These are phyloP conservation scores for Montipora sp. DNA, from an alignment of 64 coral and sea anemone genomes.

Conservation along the genomic window DNA sequence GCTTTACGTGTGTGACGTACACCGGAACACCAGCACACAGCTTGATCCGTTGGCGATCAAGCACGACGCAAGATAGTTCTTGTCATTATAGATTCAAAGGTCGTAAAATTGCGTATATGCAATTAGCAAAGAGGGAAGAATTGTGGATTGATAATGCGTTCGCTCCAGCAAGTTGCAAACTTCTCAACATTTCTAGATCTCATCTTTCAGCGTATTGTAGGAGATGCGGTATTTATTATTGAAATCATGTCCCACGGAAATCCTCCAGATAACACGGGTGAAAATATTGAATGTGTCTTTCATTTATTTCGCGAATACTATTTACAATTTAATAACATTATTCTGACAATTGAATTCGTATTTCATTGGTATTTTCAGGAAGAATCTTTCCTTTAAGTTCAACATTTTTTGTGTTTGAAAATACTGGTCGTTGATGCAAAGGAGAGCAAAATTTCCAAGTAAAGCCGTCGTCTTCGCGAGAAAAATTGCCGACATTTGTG, in stretches of 20 bases:
- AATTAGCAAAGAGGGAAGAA: neutral
- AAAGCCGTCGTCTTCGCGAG: neutral
- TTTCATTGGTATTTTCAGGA: neutral
- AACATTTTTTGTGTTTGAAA: neutral
- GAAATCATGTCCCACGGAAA: neutral
- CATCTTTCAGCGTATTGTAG: neutral
- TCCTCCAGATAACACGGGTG: neutral
- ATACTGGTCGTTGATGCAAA: neutral
- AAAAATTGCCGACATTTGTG: neutral
- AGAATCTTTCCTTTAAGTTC: neutral
- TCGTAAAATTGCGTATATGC: neutral
- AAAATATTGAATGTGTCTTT: neutral
- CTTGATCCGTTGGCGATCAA: constrained; percentile 19
- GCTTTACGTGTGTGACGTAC: neutral
- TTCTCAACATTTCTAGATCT: neutral
- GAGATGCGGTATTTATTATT: neutral
- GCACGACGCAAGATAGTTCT: neutral
- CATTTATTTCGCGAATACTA: constrained; percentile 48
- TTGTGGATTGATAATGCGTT: neutral
- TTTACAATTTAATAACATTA: constrained; percentile 34
- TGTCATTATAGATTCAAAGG: neutral
- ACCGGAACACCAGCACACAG: neutral
- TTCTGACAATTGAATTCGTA: neutral
- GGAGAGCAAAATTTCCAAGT: too few species aligned
- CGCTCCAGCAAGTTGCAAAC: neutral